Percentiles rank a stretch among this genome's conserved stretches.
Evolutionary conservation across 2,113 vertebrate genomes (phyloP).

Genomic region (Bungarus multicinctus): DNA sequence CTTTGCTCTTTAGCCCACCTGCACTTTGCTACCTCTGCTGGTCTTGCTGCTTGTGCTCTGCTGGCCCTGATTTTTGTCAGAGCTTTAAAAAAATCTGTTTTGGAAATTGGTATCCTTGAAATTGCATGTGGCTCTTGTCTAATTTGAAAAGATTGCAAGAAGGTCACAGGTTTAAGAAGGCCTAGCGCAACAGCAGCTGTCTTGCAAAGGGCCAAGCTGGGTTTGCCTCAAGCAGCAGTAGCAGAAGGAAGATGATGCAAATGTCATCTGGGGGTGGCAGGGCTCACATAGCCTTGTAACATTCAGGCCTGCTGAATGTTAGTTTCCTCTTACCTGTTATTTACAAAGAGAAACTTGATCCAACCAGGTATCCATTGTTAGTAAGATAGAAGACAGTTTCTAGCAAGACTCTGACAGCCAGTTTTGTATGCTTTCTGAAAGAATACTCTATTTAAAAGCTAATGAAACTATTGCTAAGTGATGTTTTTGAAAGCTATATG

Average conservation of each 20-base stretch:
- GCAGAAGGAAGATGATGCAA: not conserved
- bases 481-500: not conserved
- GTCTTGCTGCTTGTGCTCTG: not conserved
- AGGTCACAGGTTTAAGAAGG: not conserved
- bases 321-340: not conserved
- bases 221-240: not conserved
- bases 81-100: not conserved
- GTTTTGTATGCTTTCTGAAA: not conserved
- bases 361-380: not conserved
- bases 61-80: not conserved
- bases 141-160: not conserved
- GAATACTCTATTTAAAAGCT: not conserved
- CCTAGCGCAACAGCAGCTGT: not conserved
- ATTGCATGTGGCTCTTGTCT: not conserved
- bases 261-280: not conserved
- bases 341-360: not conserved
- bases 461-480: not conserved
- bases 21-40: not conserved
- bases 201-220: not conserved
- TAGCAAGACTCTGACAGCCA: not conserved
- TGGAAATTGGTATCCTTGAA: not conserved
- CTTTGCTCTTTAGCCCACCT: not conserved
- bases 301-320: not conserved
- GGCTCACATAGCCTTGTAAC: not conserved
- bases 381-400: not conserved